phyloP scores from a whole-genome alignment of 2,113 vertebrate species.

The Cyphomyrus discorhynchus region DNA sequence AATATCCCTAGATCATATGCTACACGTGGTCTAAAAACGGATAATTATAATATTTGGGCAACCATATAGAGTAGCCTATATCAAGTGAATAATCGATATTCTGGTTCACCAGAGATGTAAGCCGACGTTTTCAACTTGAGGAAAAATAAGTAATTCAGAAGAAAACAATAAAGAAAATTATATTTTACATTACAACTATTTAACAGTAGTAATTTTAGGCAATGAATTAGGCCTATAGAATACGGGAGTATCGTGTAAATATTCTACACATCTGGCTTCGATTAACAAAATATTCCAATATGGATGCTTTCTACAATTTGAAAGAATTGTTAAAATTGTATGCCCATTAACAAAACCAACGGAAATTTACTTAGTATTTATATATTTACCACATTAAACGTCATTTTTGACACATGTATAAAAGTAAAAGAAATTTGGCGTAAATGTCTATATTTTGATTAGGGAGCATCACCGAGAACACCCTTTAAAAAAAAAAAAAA shows the following conservation, averaged over 20 bases:
- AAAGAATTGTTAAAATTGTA: background rate
- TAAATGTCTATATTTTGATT: background rate
- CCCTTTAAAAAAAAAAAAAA: too few species aligned
- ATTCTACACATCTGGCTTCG: background rate
- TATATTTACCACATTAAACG: background rate
- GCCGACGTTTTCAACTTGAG: background rate
- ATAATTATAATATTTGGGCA: background rate
- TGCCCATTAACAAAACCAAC: background rate
- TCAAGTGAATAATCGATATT: background rate
- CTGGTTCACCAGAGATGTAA: background rate
- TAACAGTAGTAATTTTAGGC: background rate
- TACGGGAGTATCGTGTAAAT: background rate
- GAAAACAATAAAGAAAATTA: background rate
- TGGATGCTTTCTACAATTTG: background rate
- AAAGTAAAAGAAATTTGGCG: background rate
- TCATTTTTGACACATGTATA: background rate
- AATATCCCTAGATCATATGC: background rate
- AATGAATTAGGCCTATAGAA: background rate
- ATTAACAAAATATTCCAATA: background rate
- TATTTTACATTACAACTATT: background rate
- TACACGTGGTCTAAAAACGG: background rate
- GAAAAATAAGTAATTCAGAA: background rate
- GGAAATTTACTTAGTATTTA: background rate
- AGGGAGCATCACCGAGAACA: background rate
- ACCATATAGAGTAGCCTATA: background rate